These are phyloP conservation scores for Diorhabda sublineata DNA, from an alignment of 1,140 invertebrate genomes.

Conservation along the genomic window DNA sequence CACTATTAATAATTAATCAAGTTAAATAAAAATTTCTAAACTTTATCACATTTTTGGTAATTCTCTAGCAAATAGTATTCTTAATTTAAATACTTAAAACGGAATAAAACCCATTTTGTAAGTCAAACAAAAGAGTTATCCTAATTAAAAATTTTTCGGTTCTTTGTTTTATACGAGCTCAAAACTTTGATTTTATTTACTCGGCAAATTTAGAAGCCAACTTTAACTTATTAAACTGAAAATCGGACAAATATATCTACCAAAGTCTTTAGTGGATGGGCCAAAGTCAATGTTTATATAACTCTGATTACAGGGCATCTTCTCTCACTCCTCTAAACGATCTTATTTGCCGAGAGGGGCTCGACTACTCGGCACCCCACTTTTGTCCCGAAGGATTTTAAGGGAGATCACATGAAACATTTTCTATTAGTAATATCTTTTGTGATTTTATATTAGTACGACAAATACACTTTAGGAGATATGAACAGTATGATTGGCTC, in stretches of 20 bases:
- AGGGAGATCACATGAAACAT: slow-evolving; percentile 26
- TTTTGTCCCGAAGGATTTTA: slow-evolving; percentile 14
- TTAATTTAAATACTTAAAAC: no score
- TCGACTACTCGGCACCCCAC: slow-evolving; percentile 14
- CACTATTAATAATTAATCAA: no score
- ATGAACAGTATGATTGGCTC: slow-evolving; percentile 7
- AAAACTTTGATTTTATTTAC: slow-evolving; percentile 18
- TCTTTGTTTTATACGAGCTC: slow-evolving; percentile 4
- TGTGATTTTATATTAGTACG: slow-evolving; percentile 15
- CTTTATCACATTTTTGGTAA: no score
- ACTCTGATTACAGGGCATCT: slow-evolving; percentile 24
- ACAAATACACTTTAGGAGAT: slow-evolving; percentile 9
- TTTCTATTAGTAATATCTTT: slow-evolving; percentile 30
- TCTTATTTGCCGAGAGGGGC: slow-evolving; percentile 25
- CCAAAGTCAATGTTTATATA: slow-evolving; percentile 30
- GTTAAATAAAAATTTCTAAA: no score
- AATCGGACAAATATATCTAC: slow-evolving; percentile 25
- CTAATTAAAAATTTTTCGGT: slow-evolving; percentile 5
- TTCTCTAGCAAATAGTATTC: no score
- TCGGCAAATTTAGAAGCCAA: slow-evolving; percentile 21
- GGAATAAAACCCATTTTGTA: no score
- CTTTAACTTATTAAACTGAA: slow-evolving; percentile 29
- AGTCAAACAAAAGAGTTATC: no score
- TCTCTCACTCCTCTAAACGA: slow-evolving; percentile 23
- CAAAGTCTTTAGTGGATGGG: slow-evolving; percentile 21